Base-by-base conservation (phyloP, 2,797 vertebrate genomes). In the Megaceryle alcyon region DNA sequence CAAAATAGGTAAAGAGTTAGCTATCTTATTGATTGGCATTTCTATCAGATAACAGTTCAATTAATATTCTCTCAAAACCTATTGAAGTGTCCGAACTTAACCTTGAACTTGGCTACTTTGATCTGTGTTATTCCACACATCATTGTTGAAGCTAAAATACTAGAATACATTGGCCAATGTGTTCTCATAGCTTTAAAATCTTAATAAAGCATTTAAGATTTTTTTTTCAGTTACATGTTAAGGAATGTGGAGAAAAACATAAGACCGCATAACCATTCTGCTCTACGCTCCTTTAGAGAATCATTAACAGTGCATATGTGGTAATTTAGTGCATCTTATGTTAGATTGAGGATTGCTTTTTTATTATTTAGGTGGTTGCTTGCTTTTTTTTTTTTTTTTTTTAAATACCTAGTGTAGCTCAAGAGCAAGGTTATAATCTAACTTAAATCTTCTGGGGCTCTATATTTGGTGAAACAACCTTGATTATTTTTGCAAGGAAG, bases 401-500 rank as follows among this genome's bases (percentile, higher is more conserved):
- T 15, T 5, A 16, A 85, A 76, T 64, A 68, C 43, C 19, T 72
- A 8, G 16, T 54, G 20, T 82, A 71, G 76, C 68, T 91, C 79
- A 86, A 90, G 71, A 92, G 68, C 64, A 87, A 76, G 28, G 53
- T 3, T 72, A 13, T 54, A 46, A 69, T 78, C 29, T 72, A 51
- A 37, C 60, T 94, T 69, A 37, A 54, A 85, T 88, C 65, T 80
- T 92, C 61, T 90, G 81, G 64, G 48, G 61, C 60, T 76, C 81
- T 96, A 26, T 96, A 94, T 96, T 84, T 92, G 87, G 72, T 66
- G 69, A 87, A 92, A 49, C 75, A 86, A 64, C 77, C 91, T 78
- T 91, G 84, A 94, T 94, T 88, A 56, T 96, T 94, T 78, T 41
- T 95, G 64, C 81, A 79, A 76, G 64, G 66, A 91, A 94, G 83